phyloP scores from a whole-genome alignment of 1,140 invertebrate species.

The Scaptomyza graminum region DNA sequence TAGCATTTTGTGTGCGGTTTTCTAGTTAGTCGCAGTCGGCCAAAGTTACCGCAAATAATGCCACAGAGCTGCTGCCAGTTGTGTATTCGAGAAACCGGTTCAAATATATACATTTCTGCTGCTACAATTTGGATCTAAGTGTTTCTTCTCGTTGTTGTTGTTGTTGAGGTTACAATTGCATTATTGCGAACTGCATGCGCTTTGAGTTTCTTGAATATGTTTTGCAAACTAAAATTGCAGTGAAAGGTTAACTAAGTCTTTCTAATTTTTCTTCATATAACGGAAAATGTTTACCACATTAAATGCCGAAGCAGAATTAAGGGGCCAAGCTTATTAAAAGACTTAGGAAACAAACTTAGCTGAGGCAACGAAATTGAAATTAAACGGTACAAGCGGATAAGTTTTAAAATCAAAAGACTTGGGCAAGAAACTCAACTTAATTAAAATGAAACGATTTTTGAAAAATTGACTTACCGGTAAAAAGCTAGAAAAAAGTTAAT shows the following conservation, averaged over 20 bases:
- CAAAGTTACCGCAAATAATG: conserved; percentile 53
- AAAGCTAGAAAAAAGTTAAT: too few relatives aligned
- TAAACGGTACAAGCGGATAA: too few relatives aligned
- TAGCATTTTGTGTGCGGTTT: conserved; percentile 53
- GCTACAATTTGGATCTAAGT: conserved; percentile 73
- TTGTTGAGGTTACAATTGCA: conserved; percentile 17
- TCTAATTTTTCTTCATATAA: neutral
- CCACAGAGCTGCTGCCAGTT: conserved; percentile 55
- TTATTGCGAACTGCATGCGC: conserved; percentile 67
- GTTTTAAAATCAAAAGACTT: conserved; percentile 9
- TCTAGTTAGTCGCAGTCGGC: conserved; percentile 52
- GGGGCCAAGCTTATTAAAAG: neutral
- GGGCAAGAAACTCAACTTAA: neutral
- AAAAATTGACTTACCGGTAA: too few relatives aligned
- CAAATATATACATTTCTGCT: conserved; percentile 65
- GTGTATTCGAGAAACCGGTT: conserved; percentile 63
- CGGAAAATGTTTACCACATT: neutral
- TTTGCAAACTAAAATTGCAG: conserved; percentile 5
- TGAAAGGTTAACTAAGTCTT: conserved; percentile 1
- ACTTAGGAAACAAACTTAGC: conserved; percentile 55
- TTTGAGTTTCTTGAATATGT: conserved; percentile 50
- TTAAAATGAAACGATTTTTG: too few relatives aligned
- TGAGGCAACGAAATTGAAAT: neutral
- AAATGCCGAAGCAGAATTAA: neutral
- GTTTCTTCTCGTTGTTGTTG: conserved; percentile 26